These are phyloP conservation scores for Pseudomugil tenellus DNA, from an alignment of 2,797 vertebrate species.

Conservation along the genomic window DNA sequence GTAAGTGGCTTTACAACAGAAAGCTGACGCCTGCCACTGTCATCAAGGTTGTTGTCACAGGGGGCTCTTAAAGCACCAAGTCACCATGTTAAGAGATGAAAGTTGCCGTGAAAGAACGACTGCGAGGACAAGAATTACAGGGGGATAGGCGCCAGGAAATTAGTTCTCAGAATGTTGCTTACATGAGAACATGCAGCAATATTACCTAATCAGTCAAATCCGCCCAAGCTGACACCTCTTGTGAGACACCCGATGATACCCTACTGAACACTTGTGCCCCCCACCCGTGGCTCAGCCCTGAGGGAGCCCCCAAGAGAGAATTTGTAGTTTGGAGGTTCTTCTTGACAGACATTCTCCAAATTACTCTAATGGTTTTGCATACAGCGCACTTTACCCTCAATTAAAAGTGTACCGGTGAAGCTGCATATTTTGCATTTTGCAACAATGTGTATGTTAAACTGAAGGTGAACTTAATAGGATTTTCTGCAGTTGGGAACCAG, in stretches of 20 bases:
- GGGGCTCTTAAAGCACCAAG: slow-evolving; percentile 78
- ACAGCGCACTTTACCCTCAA: slow-evolving; percentile 82
- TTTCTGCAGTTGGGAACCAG: slow-evolving; percentile 84
- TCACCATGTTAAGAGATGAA: slow-evolving; percentile 82
- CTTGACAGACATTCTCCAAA: slow-evolving; percentile 80
- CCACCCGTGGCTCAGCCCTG: slow-evolving; percentile 73
- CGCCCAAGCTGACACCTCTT: slow-evolving; percentile 82
- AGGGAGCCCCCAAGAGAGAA: slow-evolving; percentile 80
- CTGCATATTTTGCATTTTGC: slow-evolving; percentile 85
- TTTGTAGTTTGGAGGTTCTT: slow-evolving; percentile 71
- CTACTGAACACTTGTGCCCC: slow-evolving; percentile 65
- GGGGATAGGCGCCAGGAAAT: slow-evolving; percentile 77
- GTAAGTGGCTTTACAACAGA: slow-evolving; percentile 85
- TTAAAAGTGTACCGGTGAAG: slow-evolving; percentile 81
- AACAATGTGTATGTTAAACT: slow-evolving; percentile 85
- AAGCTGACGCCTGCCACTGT: slow-evolving; percentile 84
- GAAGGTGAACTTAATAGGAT: slow-evolving; percentile 89
- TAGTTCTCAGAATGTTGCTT: slow-evolving; percentile 85
- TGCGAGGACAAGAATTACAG: slow-evolving; percentile 73
- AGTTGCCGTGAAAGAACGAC: slow-evolving; percentile 69
- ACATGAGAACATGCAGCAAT: slow-evolving; percentile 84
- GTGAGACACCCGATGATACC: slow-evolving; percentile 75
- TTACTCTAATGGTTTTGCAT: slow-evolving; percentile 79
- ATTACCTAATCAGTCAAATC: slow-evolving; percentile 89
- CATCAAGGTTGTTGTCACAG: slow-evolving; percentile 82